phyloP scores from a whole-genome alignment of 2,113 vertebrate species.

The Rhynchomys soricoides region DNA sequence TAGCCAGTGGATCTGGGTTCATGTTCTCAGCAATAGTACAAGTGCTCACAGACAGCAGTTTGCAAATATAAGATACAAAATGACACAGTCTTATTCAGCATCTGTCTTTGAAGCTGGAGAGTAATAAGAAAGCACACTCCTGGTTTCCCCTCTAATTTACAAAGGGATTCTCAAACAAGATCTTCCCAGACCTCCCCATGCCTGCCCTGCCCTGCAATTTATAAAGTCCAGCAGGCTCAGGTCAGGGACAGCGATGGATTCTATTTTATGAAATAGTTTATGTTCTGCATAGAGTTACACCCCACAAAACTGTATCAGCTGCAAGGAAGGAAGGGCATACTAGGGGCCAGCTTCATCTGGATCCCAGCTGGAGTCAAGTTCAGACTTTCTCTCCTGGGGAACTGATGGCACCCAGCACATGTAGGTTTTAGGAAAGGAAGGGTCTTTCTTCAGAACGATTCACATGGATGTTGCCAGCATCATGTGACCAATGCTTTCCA shows the following conservation, averaged over 20 bases:
- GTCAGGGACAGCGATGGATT: not conserved
- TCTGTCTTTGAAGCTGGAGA: not conserved
- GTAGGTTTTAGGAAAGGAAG: not conserved
- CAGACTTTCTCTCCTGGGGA: not conserved
- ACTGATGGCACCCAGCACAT: rapidly evolving
- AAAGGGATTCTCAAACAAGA: rapidly evolving
- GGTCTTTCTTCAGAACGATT: not conserved
- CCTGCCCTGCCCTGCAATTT: not conserved
- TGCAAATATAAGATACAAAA: not conserved
- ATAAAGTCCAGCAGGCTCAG: not conserved
- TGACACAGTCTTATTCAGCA: not conserved
- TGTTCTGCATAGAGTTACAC: not conserved
- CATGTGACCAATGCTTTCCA: rapidly evolving
- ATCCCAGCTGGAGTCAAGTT: not conserved
- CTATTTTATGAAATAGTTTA: not conserved
- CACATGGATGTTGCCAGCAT: not conserved
- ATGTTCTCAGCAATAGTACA: not conserved
- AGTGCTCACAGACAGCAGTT: not conserved
- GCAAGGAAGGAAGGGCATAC: not conserved
- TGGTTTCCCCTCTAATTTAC: not conserved
- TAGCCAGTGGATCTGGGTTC: not conserved
- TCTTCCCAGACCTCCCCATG: too few relatives aligned
- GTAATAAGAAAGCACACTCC: rapidly evolving
- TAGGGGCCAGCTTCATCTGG: not conserved
- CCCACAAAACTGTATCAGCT: not conserved